phyloP scores from a whole-genome alignment of 1,140 invertebrate genomes.

The Lepidostoma basale region DNA sequence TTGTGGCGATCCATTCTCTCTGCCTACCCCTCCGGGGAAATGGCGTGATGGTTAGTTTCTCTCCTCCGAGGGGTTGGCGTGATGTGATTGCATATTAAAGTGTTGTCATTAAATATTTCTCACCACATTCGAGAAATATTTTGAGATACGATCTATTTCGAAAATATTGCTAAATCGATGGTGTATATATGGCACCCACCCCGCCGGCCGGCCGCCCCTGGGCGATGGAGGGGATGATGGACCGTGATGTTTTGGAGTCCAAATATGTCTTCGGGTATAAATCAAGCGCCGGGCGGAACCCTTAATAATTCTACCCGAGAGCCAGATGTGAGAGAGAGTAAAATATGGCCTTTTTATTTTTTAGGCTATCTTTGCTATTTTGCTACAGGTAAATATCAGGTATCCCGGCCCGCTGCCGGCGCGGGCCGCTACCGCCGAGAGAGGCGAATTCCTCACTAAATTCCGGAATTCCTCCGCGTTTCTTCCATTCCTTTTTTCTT shows the following conservation, averaged over 20 bases:
- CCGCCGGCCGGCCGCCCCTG: not conserved
- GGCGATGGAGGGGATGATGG: conserved; percentile 4
- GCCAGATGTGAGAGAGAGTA: conserved; percentile 43
- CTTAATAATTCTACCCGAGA: conserved; percentile 39
- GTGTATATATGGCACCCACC: too few relatives aligned
- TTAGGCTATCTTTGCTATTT: conserved; percentile 28
- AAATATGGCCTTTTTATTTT: conserved; percentile 40
- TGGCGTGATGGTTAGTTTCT: too few relatives aligned
- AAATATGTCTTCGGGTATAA: conserved; percentile 45
- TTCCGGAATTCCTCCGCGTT: conserved; percentile 25
- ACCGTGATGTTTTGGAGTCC: conserved; percentile 24
- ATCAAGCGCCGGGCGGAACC: conserved; percentile 36
- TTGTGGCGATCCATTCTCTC: too few relatives aligned
- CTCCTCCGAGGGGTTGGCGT: too few relatives aligned
- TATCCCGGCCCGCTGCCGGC: not conserved
- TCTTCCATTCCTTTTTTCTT: conserved; percentile 13
- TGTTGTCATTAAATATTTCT: too few relatives aligned
- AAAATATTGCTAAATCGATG: too few relatives aligned
- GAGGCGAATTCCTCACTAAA: conserved; percentile 26
- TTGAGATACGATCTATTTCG: too few relatives aligned
- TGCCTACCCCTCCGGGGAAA: too few relatives aligned
- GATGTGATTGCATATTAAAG: too few relatives aligned
- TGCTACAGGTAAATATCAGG: conserved; percentile 40
- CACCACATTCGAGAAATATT: too few relatives aligned
- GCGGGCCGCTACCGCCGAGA: not conserved